Percentiles rank a stretch among this genome's conserved stretches.
These are phyloP conservation scores for Pseudeuparius sepicola DNA, from an alignment of 2,888 invertebrate species.

Conservation along the genomic window DNA sequence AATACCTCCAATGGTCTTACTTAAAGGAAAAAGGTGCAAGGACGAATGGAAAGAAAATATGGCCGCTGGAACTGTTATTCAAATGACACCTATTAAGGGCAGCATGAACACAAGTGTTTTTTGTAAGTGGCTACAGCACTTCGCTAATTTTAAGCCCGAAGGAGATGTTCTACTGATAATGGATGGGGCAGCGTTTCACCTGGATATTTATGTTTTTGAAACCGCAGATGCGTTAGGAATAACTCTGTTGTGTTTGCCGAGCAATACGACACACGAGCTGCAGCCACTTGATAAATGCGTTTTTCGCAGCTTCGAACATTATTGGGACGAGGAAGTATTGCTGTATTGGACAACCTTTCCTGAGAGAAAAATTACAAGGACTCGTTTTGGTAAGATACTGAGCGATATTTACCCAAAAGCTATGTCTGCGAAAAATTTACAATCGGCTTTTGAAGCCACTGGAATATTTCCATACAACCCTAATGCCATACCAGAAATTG, in stretches of 20 bases:
- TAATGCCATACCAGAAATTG: constrained; percentile 12
- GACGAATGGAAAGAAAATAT: constrained; percentile 19
- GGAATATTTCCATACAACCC: constrained; percentile 27
- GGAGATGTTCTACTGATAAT: too few relatives aligned
- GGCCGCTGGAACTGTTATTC: too few relatives aligned
- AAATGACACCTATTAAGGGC: too few relatives aligned
- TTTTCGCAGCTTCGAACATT: constrained; percentile 28
- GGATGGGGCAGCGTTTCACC: too few relatives aligned
- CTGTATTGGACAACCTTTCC: constrained; percentile 26
- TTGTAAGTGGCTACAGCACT: too few relatives aligned
- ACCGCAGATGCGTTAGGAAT: too few relatives aligned
- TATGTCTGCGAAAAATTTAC: constrained; percentile 21
- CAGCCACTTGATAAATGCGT: constrained; percentile 32
- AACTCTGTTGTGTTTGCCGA: constrained; percentile 21
- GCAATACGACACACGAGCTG: constrained; percentile 32
- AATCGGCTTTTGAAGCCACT: constrained; percentile 23
- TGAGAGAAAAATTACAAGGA: constrained; percentile 26
- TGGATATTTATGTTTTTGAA: constrained; percentile 4
- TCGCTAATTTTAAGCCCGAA: too few relatives aligned
- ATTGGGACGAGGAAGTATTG: constrained; percentile 32
- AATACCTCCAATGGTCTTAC: constrained; percentile 29
- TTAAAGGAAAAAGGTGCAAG: constrained; percentile 25
- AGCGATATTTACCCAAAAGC: not conserved
- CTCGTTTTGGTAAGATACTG: constrained; percentile 20
- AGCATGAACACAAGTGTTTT: too few relatives aligned